Evolutionary conservation across 2,797 vertebrate species (phyloP).

Genomic region (Vipera latastei): DNA sequence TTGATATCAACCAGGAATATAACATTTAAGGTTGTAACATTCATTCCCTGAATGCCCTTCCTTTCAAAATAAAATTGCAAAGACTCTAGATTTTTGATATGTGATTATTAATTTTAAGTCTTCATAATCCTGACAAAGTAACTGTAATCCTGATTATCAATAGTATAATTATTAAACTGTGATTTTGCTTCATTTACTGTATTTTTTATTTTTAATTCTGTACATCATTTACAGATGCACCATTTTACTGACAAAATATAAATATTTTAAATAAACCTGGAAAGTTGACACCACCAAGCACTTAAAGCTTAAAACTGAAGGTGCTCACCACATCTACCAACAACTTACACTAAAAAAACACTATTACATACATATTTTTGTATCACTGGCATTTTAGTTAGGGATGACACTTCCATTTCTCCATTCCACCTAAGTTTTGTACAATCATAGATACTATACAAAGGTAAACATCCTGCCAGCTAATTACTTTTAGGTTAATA

Average conservation of each 20-base stretch:
- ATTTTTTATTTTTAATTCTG: neutral
- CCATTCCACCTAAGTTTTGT: neutral
- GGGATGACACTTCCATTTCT: neutral
- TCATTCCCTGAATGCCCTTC: neutral
- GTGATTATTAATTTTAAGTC: neutral
- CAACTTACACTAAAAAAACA: neutral
- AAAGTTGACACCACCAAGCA: neutral
- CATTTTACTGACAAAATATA: neutral
- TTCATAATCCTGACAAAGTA: neutral
- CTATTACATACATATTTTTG: neutral
- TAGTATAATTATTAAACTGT: neutral
- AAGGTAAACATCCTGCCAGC: slow-evolving; percentile 13
- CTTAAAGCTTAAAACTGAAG: neutral
- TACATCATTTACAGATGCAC: neutral
- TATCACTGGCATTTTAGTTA: neutral
- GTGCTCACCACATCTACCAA: neutral
- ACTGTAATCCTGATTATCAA: neutral
- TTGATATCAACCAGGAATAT: neutral
- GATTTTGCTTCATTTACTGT: neutral
- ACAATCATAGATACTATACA: neutral
- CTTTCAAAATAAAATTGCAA: neutral
- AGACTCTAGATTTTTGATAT: neutral
- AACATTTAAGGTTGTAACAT: neutral
- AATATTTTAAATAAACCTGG: neutral
- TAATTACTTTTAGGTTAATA: slow-evolving; percentile 1